Evolutionary conservation across 2,797 vertebrate genomes (phyloP).

Genomic region (Sylvilagus floridanus): DNA sequence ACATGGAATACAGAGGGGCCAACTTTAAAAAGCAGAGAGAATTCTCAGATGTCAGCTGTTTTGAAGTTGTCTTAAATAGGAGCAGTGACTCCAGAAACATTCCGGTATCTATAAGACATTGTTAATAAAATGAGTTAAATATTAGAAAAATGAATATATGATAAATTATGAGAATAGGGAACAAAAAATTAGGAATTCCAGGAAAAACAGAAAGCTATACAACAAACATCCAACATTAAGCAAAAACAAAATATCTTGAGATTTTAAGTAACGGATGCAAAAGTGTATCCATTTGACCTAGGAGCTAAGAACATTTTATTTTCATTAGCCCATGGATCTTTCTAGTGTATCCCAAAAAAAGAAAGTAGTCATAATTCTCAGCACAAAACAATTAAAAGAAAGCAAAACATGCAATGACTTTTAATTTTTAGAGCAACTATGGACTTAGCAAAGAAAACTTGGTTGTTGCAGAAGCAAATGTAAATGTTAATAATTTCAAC

Average conservation of each 20-base stretch:
- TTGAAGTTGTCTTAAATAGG: not conserved
- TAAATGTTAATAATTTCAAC: no score
- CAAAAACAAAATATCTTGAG: slow-evolving; percentile 54
- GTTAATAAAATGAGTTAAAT: not conserved
- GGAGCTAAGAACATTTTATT: not conserved
- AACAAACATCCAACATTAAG: slow-evolving; percentile 65
- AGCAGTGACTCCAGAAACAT: not conserved
- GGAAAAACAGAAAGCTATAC: slow-evolving; percentile 65
- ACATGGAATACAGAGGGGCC: not conserved
- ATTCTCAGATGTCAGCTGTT: not conserved
- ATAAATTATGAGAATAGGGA: slow-evolving; percentile 36
- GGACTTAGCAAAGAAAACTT: no score
- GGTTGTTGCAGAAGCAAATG: no score
- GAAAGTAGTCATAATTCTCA: no score
- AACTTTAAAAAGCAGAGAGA: not conserved
- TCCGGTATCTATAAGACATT: not conserved
- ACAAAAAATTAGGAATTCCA: slow-evolving; percentile 58
- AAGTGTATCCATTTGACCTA: no score
- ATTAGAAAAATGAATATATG: slow-evolving; percentile 11
- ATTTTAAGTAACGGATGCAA: slow-evolving; percentile 41
- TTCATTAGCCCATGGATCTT: no score
- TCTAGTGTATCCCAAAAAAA: no score
- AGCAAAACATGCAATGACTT: no score
- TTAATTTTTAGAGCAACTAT: no score
- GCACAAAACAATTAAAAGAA: no score